Conservation (phyloP, 2,797 vertebrate species). For the Gymnoscopelus braueri region DNA sequence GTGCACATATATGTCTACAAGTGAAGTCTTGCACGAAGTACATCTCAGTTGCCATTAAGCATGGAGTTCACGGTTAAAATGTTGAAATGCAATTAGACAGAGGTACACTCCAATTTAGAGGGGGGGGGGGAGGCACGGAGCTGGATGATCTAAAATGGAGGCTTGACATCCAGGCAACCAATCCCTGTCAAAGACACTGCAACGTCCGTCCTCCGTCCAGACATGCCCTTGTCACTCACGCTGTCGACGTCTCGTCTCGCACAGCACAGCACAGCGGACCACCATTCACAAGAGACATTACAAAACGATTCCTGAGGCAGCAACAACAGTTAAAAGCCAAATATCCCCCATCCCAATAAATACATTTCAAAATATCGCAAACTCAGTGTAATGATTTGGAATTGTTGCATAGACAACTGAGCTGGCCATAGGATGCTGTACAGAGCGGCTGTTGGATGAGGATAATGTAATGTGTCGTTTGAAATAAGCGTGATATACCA, state of each 20-base stretch:
- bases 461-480: conserved; percentile 18
- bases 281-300: conserved; percentile 40
- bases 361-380: neutral
- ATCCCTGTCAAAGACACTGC: conserved; percentile 63
- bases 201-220: conserved; percentile 29
- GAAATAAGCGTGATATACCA: conserved; percentile 17
- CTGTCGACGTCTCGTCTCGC: conserved; percentile 63
- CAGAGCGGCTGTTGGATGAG: conserved; percentile 4
- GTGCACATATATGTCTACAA: neutral
- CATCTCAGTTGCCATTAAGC: conserved; percentile 72
- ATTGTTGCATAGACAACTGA: neutral
- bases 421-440: neutral
- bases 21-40: conserved; percentile 45
- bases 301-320: conserved; percentile 15
- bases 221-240: conserved; percentile 68
- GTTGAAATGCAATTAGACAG: conserved; percentile 81
- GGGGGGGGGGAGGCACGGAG: conserved; percentile 61
- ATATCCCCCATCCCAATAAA: neutral
- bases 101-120: conserved; percentile 74
- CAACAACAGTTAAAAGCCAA: conserved; percentile 34
- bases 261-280: conserved; percentile 39
- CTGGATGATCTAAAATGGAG: conserved; percentile 72
- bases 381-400: neutral
- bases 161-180: conserved; percentile 78
- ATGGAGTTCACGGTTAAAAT: conserved; percentile 71